These are phyloP conservation scores for Meda fulgida DNA, from an alignment of 2,797 vertebrate genomes.

Conservation along the genomic window DNA sequence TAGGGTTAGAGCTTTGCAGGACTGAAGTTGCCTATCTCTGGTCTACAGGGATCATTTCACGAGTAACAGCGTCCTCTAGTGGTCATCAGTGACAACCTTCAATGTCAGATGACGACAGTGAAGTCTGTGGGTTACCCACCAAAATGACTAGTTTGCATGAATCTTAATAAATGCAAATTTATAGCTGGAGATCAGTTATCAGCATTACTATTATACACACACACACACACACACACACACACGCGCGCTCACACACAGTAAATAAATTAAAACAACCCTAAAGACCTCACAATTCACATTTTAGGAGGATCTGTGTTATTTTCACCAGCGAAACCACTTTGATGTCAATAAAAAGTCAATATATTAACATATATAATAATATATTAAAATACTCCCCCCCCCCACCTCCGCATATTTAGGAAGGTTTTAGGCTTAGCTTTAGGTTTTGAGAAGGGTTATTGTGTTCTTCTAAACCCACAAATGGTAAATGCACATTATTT, in stretches of 20 bases:
- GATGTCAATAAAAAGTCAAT: background rate
- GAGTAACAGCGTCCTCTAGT: conserved; percentile 73
- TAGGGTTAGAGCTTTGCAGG: too few species aligned
- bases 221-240: too few species aligned
- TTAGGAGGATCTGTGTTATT: background rate
- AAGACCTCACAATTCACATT: background rate
- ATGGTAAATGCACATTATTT: background rate
- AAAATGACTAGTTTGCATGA: background rate
- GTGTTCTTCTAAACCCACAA: too few species aligned
- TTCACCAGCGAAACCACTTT: background rate
- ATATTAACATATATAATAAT: too few species aligned
- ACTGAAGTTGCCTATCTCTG: background rate
- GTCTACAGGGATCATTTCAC: conserved; percentile 45
- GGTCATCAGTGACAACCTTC: conserved; percentile 63
- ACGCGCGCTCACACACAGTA: accelerated
- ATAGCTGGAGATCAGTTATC: background rate
- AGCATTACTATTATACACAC: too few species aligned
- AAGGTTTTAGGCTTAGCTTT: too few species aligned
- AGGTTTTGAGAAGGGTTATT: too few species aligned
- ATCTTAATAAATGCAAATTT: background rate
- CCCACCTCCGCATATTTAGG: too few species aligned
- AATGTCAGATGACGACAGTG: background rate
- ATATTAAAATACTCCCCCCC: too few species aligned
- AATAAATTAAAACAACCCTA: background rate
- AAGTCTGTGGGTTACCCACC: background rate